Evolutionary conservation across 1,140 invertebrate species (phyloP).

Genomic region (Patella vulgata): DNA sequence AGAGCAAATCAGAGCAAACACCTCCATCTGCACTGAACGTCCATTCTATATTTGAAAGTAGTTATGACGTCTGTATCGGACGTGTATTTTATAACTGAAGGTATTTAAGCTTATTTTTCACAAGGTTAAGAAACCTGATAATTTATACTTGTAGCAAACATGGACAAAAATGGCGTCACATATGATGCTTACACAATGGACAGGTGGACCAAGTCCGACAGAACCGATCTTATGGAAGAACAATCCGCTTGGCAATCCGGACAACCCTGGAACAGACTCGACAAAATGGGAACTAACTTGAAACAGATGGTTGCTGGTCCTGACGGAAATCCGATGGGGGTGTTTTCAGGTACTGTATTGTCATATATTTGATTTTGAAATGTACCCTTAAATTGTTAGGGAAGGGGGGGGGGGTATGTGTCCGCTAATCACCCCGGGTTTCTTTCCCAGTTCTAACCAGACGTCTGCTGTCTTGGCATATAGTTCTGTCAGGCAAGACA

Average conservation of each 20-base stretch:
- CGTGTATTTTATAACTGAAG: not conserved
- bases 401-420: too few relatives aligned
- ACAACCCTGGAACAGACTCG: slow-evolving; percentile 44
- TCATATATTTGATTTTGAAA: not conserved
- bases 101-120: not conserved
- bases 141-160: slow-evolving; percentile 25
- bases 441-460: too few relatives aligned
- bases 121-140: not conserved
- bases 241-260: slow-evolving; percentile 48
- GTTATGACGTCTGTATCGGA: not conserved
- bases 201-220: slow-evolving; percentile 44
- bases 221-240: slow-evolving; percentile 47
- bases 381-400: not conserved
- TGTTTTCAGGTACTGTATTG: slow-evolving; percentile 38
- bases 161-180: slow-evolving; percentile 36
- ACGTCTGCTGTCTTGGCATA: too few relatives aligned
- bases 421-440: too few relatives aligned
- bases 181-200: slow-evolving; percentile 56
- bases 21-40: too few relatives aligned
- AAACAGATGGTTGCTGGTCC: slow-evolving; percentile 51
- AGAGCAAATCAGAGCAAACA: too few relatives aligned
- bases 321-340: slow-evolving; percentile 49
- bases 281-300: slow-evolving; percentile 50
- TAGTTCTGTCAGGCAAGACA: too few relatives aligned
- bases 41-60: not conserved